A percentile compares a stretch with the other conserved stretches of the same genome.
Evolutionary conservation across 92 coral and sea anemone species (phyloP).

Genomic region (Epizoanthus rinbou): DNA sequence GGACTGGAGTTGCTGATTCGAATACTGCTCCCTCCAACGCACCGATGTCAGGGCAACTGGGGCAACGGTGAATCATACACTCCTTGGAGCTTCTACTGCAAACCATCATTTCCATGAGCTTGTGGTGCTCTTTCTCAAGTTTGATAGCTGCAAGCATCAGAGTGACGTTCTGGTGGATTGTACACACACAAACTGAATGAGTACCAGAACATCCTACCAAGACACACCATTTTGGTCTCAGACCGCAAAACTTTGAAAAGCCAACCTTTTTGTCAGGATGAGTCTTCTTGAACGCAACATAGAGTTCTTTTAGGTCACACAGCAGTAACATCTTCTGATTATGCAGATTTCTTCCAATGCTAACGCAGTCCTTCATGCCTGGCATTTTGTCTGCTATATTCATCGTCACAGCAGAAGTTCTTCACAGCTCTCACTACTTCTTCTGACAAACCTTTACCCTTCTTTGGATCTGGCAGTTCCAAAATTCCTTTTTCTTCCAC

Average conservation of each 20-base stretch:
- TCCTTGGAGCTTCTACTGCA: constrained; percentile 41
- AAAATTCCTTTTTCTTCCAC: constrained; percentile 52
- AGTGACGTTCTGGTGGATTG: constrained; percentile 47
- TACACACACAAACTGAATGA: constrained; percentile 60
- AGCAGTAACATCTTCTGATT: constrained; percentile 51
- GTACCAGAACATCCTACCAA: constrained; percentile 54
- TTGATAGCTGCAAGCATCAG: constrained; percentile 48
- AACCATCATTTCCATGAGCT: constrained; percentile 53
- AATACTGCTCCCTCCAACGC: constrained; percentile 42
- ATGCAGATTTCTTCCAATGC: constrained; percentile 45
- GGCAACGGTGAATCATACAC: constrained; percentile 54
- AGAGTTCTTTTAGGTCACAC: constrained; percentile 37
- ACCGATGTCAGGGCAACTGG: constrained; percentile 46
- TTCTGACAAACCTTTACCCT: constrained; percentile 44
- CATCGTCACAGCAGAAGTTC: constrained; percentile 48
- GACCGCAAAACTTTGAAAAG: constrained; percentile 54
- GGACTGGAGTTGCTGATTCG: constrained; percentile 4
- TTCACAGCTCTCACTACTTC: constrained; percentile 52
- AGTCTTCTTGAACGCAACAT: constrained; percentile 48
- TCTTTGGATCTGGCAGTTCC: constrained; percentile 55
- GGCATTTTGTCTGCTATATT: constrained; percentile 52
- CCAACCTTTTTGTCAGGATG: constrained; percentile 40
- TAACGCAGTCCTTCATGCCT: constrained; percentile 44
- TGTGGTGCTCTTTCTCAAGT: constrained; percentile 52
- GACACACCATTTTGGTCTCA: constrained; percentile 63